Evolutionary conservation across 35 echinoderm and acorn worm species (phyloP).

Genomic region (Antedon bifida): DNA sequence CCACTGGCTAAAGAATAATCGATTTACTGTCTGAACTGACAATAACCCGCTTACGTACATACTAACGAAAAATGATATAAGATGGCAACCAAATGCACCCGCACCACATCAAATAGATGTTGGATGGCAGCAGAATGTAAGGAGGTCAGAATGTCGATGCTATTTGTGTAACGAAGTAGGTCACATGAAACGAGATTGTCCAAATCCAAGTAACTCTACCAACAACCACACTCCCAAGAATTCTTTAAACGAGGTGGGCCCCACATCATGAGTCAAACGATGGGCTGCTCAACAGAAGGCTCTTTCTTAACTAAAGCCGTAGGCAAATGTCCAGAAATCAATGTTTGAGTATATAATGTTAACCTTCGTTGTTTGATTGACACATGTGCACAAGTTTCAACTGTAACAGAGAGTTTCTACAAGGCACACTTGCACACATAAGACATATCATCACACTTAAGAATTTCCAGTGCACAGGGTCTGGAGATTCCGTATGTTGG

Average conservation of each 20-base stretch:
- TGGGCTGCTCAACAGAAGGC: background rate
- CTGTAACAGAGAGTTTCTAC: conserved; percentile 46
- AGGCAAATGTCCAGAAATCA: conserved; percentile 33
- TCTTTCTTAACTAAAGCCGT: conserved; percentile 25
- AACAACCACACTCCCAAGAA: background rate
- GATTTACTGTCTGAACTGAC: too few relatives aligned
- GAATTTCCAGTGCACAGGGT: conserved; percentile 33
- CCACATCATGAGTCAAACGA: conserved; percentile 11
- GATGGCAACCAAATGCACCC: background rate
- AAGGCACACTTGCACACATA: conserved; percentile 15
- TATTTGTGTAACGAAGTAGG: background rate
- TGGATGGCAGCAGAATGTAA: background rate
- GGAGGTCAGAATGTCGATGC: background rate
- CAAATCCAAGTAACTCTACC: background rate
- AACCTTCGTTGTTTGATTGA: conserved; percentile 43
- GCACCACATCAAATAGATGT: background rate
- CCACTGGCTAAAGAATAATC: too few relatives aligned
- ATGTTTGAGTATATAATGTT: conserved; percentile 2
- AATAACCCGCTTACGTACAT: too few relatives aligned
- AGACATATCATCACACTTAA: conserved; percentile 16
- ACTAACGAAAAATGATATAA: too few relatives aligned
- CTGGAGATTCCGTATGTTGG: conserved; percentile 60
- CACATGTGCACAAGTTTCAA: conserved; percentile 57
- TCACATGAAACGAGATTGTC: background rate
- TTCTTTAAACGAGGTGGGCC: conserved; percentile 28